Evolutionary conservation across 37 sponge, comb jelly and placozoan genomes (phyloP).

Genomic region (Beroe forskalii): DNA sequence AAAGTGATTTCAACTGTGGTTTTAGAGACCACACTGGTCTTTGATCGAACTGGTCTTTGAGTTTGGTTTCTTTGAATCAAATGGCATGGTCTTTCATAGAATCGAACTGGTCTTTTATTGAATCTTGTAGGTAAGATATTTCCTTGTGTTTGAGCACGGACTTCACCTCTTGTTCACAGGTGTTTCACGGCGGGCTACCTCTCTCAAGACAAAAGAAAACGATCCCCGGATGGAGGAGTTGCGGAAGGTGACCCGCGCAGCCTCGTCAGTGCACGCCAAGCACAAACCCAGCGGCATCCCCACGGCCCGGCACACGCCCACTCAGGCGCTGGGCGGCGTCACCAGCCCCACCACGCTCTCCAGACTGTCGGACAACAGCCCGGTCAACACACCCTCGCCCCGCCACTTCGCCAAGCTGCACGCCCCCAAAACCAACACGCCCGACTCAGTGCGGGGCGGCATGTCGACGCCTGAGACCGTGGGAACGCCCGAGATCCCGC

Average conservation of each 20-base stretch:
- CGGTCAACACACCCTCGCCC: not conserved
- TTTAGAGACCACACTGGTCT: too few relatives aligned
- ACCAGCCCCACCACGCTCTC: constrained; percentile 19
- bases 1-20: not conserved
- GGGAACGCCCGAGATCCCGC: constrained; percentile 1
- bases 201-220: constrained; percentile 21
- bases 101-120: too few relatives aligned
- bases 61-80: too few relatives aligned
- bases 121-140: too few relatives aligned
- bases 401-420: not conserved
- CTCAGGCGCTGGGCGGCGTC: not conserved
- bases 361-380: not conserved
- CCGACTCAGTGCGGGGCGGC: not conserved
- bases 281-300: constrained; percentile 25
- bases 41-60: too few relatives aligned
- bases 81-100: too few relatives aligned
- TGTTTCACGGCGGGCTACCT: constrained; percentile 9
- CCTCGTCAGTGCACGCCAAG: constrained; percentile 42
- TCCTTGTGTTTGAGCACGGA: too few relatives aligned
- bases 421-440: not conserved
- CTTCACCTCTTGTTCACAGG: not conserved
- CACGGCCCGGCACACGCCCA: not conserved
- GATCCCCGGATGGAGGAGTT: constrained; percentile 61
- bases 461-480: not conserved
- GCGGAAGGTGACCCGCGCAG: constrained; percentile 50